Percentiles rank a stretch among this genome's conserved stretches.
phyloP scores from a whole-genome alignment of 1,140 invertebrate genomes.

The Nylanderia fulva region DNA sequence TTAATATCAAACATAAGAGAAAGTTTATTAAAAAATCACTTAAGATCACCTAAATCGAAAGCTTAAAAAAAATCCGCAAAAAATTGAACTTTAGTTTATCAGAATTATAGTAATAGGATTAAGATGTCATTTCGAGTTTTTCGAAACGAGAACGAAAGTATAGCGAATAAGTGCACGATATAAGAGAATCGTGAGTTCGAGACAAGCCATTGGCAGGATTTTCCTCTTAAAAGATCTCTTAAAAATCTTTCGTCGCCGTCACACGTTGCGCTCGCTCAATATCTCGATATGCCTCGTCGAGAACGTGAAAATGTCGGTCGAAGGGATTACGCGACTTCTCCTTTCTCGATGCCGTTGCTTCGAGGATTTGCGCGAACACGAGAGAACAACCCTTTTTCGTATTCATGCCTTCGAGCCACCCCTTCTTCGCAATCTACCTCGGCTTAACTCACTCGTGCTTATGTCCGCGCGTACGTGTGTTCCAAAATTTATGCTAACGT shows the following conservation, averaged over 20 bases:
- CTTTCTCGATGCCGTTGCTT: background rate
- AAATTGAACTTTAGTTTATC: background rate
- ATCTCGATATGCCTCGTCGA: conserved; percentile 38
- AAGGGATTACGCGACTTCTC: conserved; percentile 55
- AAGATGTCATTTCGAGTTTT: background rate
- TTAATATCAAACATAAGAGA: background rate
- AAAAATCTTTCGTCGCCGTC: conserved; percentile 26
- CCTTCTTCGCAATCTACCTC: background rate
- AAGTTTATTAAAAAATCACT: background rate
- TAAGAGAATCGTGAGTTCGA: background rate
- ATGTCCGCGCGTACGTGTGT: conserved; percentile 27
- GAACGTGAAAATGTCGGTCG: conserved; percentile 69
- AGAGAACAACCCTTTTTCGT: conserved; percentile 67
- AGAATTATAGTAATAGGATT: background rate
- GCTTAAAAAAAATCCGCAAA: background rate
- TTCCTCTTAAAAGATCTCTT: conserved; percentile 49
- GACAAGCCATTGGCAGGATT: background rate
- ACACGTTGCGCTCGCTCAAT: conserved; percentile 10
- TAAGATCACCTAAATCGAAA: no score
- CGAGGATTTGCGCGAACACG: conserved; percentile 3
- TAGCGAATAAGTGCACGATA: background rate
- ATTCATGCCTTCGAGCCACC: conserved; percentile 52
- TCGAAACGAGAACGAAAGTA: background rate
- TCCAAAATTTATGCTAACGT: conserved; percentile 55
- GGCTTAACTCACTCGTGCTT: conserved; percentile 31